Percentiles rank a stretch among this genome's conserved stretches.
phyloP scores from a whole-genome alignment of 1,140 invertebrate species.

The Aricia agestis region DNA sequence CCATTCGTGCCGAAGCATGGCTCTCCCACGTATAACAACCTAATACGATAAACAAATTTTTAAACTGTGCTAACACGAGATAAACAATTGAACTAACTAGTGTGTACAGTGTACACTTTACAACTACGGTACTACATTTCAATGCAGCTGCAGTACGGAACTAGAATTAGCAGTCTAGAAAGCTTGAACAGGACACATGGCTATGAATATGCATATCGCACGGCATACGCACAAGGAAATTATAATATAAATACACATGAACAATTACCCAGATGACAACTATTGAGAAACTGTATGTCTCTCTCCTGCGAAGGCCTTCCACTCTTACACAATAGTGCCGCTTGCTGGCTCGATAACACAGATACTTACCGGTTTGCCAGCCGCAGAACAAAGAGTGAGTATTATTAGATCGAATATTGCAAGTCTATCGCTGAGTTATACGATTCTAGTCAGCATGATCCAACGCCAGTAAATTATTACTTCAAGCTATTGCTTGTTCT shows the following conservation, averaged over 20 bases:
- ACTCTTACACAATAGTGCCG: constrained; percentile 58
- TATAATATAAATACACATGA: constrained; percentile 52
- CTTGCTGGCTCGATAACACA: constrained; percentile 43
- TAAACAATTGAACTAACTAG: too few species aligned
- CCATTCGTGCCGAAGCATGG: too few species aligned
- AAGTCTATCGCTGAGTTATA: neutral
- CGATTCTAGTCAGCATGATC: neutral
- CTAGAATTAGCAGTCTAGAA: constrained; percentile 16
- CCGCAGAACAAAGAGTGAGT: constrained; percentile 15
- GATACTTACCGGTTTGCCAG: constrained; percentile 29
- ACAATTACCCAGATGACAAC: constrained; percentile 61
- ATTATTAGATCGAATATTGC: neutral
- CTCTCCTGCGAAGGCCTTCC: constrained; percentile 67
- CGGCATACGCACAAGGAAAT: constrained; percentile 35
- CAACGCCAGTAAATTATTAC: too few species aligned
- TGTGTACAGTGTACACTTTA: too few species aligned
- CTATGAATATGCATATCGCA: constrained; percentile 33
- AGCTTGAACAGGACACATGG: constrained; percentile 23
- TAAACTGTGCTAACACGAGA: too few species aligned
- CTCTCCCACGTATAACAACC: too few species aligned
- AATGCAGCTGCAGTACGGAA: constrained; percentile 2
- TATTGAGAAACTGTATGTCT: constrained; percentile 61
- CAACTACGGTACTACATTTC: constrained; percentile 1
- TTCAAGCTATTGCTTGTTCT: too few species aligned
- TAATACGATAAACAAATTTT: neutral